These are phyloP conservation scores for Hypotaenidia okinawae DNA, from an alignment of 2,797 vertebrate species.

Conservation along the genomic window DNA sequence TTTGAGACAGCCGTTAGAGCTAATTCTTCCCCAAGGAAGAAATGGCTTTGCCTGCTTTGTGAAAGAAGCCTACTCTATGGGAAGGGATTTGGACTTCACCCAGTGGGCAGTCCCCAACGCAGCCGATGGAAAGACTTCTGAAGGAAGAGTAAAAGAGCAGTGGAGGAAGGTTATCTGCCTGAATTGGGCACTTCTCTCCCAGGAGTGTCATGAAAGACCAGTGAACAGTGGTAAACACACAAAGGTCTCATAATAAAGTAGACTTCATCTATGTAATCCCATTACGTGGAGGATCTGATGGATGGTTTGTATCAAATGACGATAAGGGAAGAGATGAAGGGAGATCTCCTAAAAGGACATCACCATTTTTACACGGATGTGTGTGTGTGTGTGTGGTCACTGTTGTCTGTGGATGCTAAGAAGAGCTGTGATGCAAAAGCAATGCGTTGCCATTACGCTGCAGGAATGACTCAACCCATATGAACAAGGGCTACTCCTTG, in stretches of 20 bases:
- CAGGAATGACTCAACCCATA: neutral
- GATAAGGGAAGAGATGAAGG: neutral
- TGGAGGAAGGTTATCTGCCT: neutral
- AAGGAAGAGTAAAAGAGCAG: neutral
- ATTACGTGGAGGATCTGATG: neutral
- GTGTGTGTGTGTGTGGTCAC: neutral
- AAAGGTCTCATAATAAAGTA: neutral
- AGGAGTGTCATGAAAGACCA: neutral
- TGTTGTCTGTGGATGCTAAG: rapidly evolving
- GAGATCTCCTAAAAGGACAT: neutral
- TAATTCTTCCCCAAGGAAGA: slow-evolving; percentile 54
- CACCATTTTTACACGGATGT: neutral
- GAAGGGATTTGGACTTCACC: neutral
- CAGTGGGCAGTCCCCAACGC: rapidly evolving
- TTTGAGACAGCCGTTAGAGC: neutral
- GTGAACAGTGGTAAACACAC: neutral
- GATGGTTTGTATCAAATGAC: neutral
- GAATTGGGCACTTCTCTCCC: neutral
- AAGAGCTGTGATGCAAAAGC: neutral
- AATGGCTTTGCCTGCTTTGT: neutral
- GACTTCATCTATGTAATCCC: slow-evolving; percentile 5
- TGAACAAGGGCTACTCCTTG: neutral
- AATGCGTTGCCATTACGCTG: rapidly evolving
- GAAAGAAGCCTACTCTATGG: neutral
- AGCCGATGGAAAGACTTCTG: neutral